Evolutionary conservation across 2,888 invertebrate genomes (phyloP), one percentile per base, ranked within the genome.

Genomic region (Stramonita haemastoma): DNA sequence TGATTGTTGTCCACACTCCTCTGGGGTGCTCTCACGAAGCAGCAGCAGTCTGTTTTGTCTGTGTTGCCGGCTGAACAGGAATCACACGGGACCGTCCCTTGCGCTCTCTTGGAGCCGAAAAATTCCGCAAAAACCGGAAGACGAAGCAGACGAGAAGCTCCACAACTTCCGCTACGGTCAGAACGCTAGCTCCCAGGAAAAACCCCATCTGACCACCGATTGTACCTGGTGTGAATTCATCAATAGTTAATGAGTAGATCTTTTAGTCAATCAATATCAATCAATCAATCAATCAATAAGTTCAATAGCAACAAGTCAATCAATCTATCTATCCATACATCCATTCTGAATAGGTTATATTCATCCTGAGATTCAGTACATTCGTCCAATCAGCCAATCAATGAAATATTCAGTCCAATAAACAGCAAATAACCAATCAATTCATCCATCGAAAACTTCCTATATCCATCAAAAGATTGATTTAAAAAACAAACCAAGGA

Each of bases 191-290:
- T 29, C 88, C 88, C 26, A 88, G 81, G 66, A 88, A 88, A 36
- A 88, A 60, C 0, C 88, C 88, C 88, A 88, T 88, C 83, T 88
- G 88, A 32, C 88, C 88, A 0, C 88, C 88, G 66, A 88, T 81
- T 13, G 88, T 88, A 34, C 81, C 88, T 88, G 88, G 8, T 15
- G 26, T 6, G 13, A 57, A 34, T 22, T 29, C 5, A 26, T 15
- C 22, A 77, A 77, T 4, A 0, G 4, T n/a, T n/a, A 73, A n/a
- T 5, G n/a, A 73, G n/a, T n/a, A 26, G n/a, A 73, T 73, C 8
- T 4, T 5, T 73, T 73, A 73, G n/a, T 73, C 36, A 56, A 83
- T 36, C 29, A n/a, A n/a, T 4, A 15, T 13, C 73, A 73, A n/a
- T 13, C 73, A 73, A 73, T 73, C 73, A 73, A n/a, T 73, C n/a